These are phyloP conservation scores for Vanessa atalanta DNA, from an alignment of 1,140 invertebrate genomes.

Conservation along the genomic window DNA sequence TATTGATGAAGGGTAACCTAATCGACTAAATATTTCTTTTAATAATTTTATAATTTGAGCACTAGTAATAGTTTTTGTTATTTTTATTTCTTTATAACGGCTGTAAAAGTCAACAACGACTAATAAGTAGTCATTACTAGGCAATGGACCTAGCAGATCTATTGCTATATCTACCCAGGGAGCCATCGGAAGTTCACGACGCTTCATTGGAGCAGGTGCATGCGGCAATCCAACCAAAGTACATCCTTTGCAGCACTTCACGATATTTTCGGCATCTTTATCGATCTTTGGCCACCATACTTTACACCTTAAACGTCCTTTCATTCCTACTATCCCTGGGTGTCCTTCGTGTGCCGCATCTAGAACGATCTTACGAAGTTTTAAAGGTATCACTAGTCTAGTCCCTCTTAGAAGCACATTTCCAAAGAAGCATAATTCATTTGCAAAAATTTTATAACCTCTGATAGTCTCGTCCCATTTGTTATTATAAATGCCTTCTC, in stretches of 20 bases:
- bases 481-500: no score
- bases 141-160: conserved; percentile 1
- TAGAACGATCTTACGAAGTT: not conserved
- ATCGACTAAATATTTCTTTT: no score
- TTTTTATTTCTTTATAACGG: not conserved
- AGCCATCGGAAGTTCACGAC: not conserved
- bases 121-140: not conserved
- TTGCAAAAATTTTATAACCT: no score
- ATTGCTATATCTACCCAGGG: conserved; percentile 3
- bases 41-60: not conserved
- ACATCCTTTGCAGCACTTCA: conserved; percentile 1
- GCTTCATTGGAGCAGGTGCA: not conserved
- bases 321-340: conserved; percentile 2
- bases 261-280: not conserved
- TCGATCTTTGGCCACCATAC: not conserved
- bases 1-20: no score
- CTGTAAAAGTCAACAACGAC: not conserved
- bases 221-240: not conserved
- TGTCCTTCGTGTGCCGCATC: conserved; percentile 10
- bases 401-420: conserved; percentile 6
- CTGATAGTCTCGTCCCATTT: no score
- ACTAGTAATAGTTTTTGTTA: not conserved
- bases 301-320: not conserved
- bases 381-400: not conserved
- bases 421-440: not conserved